Base-by-base conservation (phyloP, 1,140 invertebrate species). In the Musca vetustissima region DNA sequence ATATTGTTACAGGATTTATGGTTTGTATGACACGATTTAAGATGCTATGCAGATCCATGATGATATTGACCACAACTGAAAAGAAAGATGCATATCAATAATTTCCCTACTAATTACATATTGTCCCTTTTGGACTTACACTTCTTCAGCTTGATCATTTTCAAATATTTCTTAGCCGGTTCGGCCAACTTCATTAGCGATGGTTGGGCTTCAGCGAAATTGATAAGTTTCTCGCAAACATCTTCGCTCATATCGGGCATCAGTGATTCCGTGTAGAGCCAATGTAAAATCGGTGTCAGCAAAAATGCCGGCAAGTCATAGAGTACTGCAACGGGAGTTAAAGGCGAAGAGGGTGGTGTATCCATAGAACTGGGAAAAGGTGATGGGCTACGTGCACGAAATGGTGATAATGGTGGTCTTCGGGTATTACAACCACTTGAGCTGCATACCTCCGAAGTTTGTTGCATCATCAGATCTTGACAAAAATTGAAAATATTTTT, bases 251-350 rank as follows among this genome's bases (percentile, higher is more conserved):
- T 76, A 69, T 82, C 78, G 13, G 88, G 88, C 24, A 79, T 65
- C 72, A 90, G 77, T 71, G 88, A 88, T 74, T 89, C 87, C n/a
- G 87, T 84, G 73, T 90, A 90, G 11, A 90, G 75, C 77, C 85
- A 90, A 77, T 90, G 85, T 13, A 90, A 79, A 53, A 88, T 84
- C 14, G 86, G 86, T 21, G 83, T 83, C 11, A 90, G 72, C 17
- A 89, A 86, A 73, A 88, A 86, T 66, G 87, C 86, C 8, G 85
- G 84, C 36, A 90, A 71, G 43, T 79, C 78, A 28, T 75, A 76
- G 0, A 81, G 71, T 3, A 80, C 76, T 1, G 74, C 77, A 4
- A 81, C 74, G 0, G 79, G 79, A 6, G 79, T 80, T 2, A 81
- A 55, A 0, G 79, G 79, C n/a, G 79, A 81, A 1, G 78, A 77